Percentiles rank a stretch among this genome's conserved stretches.
Conservation (phyloP, 2,113 vertebrate species). For the Oxygymnocypris stewartii region DNA sequence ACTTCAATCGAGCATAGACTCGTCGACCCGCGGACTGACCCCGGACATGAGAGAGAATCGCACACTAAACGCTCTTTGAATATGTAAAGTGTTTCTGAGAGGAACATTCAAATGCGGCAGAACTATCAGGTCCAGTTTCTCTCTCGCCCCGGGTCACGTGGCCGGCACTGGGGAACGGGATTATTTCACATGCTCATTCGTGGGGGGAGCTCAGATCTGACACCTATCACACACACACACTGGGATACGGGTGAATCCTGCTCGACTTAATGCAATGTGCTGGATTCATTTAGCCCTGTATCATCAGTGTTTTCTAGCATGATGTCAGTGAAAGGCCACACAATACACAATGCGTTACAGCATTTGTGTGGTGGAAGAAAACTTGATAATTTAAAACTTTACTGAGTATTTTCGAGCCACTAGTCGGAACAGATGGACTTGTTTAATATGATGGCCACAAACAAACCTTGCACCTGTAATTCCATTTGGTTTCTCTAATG, state of each 20-base stretch:
- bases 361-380: background rate
- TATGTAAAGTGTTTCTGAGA: slow-evolving; percentile 69
- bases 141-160: slow-evolving; percentile 74
- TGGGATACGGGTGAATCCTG: background rate
- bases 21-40: slow-evolving; percentile 55
- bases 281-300: background rate
- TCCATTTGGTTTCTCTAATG: background rate
- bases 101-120: slow-evolving; percentile 72
- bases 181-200: slow-evolving; percentile 45
- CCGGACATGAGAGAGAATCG: slow-evolving; percentile 45
- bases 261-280: background rate
- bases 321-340: background rate
- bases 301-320: background rate
- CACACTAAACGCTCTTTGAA: slow-evolving; percentile 71
- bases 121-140: slow-evolving; percentile 80
- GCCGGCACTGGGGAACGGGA: slow-evolving; percentile 47
- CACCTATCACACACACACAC: slow-evolving; percentile 31
- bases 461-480: background rate
- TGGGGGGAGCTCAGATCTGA: slow-evolving; percentile 21
- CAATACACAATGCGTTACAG: background rate
- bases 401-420: background rate
- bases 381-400: background rate
- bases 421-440: background rate
- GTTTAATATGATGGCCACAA: background rate
- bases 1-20: slow-evolving; percentile 64